Evolutionary conservation across 2,113 vertebrate species (phyloP).

Genomic region (Xenopus borealis): DNA sequence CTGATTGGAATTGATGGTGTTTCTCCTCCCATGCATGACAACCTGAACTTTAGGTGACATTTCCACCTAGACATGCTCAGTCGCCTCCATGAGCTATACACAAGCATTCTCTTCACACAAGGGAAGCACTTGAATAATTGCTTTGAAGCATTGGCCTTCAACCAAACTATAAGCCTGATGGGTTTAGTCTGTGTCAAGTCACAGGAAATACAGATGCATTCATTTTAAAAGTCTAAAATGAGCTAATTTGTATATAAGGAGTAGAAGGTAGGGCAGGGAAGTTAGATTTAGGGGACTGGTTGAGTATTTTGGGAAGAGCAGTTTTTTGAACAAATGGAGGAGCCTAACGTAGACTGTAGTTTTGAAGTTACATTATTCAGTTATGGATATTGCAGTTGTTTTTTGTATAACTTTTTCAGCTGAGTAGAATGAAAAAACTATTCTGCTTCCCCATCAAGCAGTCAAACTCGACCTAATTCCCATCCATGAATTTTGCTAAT

Average conservation of each 20-base stretch:
- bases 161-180: slow-evolving; percentile 25
- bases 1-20: slow-evolving; percentile 35
- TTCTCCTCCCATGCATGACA: slow-evolving; percentile 37
- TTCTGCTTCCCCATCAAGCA: too few species aligned
- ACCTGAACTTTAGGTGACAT: slow-evolving; percentile 47
- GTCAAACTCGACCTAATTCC: too few species aligned
- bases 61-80: slow-evolving; percentile 44
- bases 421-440: too few species aligned
- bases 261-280: not conserved
- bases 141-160: slow-evolving; percentile 36
- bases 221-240: not conserved
- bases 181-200: slow-evolving; percentile 24
- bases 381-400: too few species aligned
- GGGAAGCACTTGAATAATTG: slow-evolving; percentile 40
- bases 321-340: too few species aligned
- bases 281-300: not conserved
- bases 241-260: not conserved
- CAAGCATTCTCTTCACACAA: slow-evolving; percentile 27
- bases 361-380: too few species aligned
- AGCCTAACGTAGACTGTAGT: too few species aligned
- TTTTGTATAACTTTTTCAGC: too few species aligned
- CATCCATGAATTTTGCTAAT: too few species aligned
- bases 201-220: slow-evolving; percentile 25
- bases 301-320: not conserved
- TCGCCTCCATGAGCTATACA: slow-evolving; percentile 33